Conservation (phyloP, 2,797 vertebrate genomes). For the Acanthurus leucopareius region DNA sequence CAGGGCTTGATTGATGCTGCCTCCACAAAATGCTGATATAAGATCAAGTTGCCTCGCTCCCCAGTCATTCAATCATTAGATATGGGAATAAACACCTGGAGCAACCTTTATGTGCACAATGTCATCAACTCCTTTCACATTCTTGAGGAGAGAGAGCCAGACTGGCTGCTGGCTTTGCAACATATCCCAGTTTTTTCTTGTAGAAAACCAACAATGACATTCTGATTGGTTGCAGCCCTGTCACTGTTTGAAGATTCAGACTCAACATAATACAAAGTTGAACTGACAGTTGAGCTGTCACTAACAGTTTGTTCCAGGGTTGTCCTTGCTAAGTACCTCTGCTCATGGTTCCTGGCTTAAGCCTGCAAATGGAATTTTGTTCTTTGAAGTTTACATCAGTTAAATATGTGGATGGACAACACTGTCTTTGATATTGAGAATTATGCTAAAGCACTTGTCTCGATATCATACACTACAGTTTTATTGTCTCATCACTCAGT, state of each 20-base stretch:
- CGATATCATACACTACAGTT: slow-evolving; percentile 29
- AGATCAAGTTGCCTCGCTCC: slow-evolving; percentile 53
- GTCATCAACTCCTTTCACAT: slow-evolving; percentile 40
- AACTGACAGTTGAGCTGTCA: slow-evolving; percentile 65
- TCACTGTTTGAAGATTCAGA: slow-evolving; percentile 74
- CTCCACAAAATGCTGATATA: slow-evolving; percentile 53
- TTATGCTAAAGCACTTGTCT: slow-evolving; percentile 43
- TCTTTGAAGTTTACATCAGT: slow-evolving; percentile 52
- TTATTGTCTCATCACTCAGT: slow-evolving; percentile 45
- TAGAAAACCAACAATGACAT: slow-evolving; percentile 64
- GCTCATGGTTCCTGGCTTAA: slow-evolving; percentile 38
- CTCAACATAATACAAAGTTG: slow-evolving; percentile 52
- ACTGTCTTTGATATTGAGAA: slow-evolving; percentile 33
- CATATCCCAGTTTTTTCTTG: slow-evolving; percentile 43
- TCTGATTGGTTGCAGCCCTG: slow-evolving; percentile 77
- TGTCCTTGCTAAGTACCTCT: slow-evolving; percentile 29
- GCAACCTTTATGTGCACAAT: slow-evolving; percentile 29
- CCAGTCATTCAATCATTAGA: slow-evolving; percentile 30
- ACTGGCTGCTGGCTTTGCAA: slow-evolving; percentile 52
- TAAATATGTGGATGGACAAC: slow-evolving; percentile 30
- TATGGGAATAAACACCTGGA: slow-evolving; percentile 55
- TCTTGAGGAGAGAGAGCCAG: slow-evolving; percentile 39
- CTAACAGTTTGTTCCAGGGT: slow-evolving; percentile 41
- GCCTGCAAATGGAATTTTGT: slow-evolving; percentile 36
- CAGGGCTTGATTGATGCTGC: slow-evolving; percentile 48